Conservation (phyloP, 2,888 invertebrate species). For the Prosopocoilus inquinatus region DNA sequence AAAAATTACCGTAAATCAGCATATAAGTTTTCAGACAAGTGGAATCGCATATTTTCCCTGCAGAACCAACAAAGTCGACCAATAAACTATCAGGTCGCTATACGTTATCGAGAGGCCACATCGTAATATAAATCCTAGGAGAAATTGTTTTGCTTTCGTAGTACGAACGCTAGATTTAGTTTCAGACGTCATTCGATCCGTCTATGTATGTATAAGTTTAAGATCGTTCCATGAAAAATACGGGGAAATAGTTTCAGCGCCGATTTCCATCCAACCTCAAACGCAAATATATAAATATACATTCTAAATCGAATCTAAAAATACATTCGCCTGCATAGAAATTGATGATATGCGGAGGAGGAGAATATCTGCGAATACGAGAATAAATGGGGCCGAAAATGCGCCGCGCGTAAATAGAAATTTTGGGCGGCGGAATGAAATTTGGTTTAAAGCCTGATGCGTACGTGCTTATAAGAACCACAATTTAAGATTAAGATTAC, state of each 20-base stretch:
- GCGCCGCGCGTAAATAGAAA: neutral
- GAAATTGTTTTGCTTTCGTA: too few relatives aligned
- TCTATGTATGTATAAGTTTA: too few relatives aligned
- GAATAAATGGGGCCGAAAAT: neutral
- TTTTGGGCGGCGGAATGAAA: too few relatives aligned
- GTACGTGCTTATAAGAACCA: neutral
- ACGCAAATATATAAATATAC: neutral
- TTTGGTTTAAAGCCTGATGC: neutral
- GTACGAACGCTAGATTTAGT: too few relatives aligned
- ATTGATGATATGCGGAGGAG: neutral
- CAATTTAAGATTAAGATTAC: neutral
- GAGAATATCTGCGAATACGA: neutral
- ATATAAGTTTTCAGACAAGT: too few relatives aligned
- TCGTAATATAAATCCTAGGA: too few relatives aligned
- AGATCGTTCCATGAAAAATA: neutral
- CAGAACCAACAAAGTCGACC: too few relatives aligned
- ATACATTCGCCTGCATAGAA: neutral
- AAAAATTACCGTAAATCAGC: too few relatives aligned
- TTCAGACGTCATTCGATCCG: too few relatives aligned
- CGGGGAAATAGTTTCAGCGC: neutral
- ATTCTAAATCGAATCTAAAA: conserved; percentile 4
- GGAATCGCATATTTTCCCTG: too few relatives aligned
- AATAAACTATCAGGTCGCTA: too few relatives aligned
- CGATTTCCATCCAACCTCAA: neutral
- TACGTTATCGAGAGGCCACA: too few relatives aligned